Evolutionary conservation across 92 coral and sea anemone species (phyloP), one percentile per base, ranked within the genome.

Genomic region (Zoanthus solanderi): DNA sequence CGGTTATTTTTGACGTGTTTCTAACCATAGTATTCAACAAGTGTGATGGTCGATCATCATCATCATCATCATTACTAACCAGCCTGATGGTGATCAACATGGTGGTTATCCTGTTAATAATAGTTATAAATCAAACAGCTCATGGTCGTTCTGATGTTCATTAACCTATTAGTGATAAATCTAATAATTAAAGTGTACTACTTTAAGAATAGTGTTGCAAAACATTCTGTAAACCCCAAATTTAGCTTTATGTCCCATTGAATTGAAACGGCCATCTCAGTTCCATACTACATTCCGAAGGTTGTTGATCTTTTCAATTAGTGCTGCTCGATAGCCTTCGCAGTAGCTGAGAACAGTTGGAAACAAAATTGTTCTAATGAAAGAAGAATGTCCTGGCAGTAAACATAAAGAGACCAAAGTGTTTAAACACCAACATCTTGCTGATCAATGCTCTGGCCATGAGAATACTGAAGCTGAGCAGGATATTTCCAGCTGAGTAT

Each of bases 381-480:
- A 31, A 31, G 56, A 72, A 60, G 67, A 60, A 60, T 60, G n/a
- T 60, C 67, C 67, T 60, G 67, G 67, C 67, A 60, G 67, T 60
- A 37, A 16, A 72, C 23, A 72, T 44, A 34, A 16, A 7, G 18
- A 72, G 56, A 1, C 78, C 32, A 83, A 87, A 46, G 66, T 87
- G 83, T 16, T 66, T 44, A 61, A 84, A 46, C 57, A 50, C 75
- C 5, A 83, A 23, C 47, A 83, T 67, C 42, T 83, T 83, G 66
- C 73, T 87, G 32, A 77, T 85, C 8, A 83, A 85, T 16, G 89
- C 89, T 2, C 89, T 83, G 45, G 89, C 89, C 83, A 75, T 75
- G 0, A 75, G 61, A 47, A 57, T 56, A 2, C 46, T 46, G 72
- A 63, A 84, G 78, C 78, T 42, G 18, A 72, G 54, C 56, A 72